Evolutionary conservation across 2,888 invertebrate species (phyloP).

Genomic region (Leucophenga maculata): DNA sequence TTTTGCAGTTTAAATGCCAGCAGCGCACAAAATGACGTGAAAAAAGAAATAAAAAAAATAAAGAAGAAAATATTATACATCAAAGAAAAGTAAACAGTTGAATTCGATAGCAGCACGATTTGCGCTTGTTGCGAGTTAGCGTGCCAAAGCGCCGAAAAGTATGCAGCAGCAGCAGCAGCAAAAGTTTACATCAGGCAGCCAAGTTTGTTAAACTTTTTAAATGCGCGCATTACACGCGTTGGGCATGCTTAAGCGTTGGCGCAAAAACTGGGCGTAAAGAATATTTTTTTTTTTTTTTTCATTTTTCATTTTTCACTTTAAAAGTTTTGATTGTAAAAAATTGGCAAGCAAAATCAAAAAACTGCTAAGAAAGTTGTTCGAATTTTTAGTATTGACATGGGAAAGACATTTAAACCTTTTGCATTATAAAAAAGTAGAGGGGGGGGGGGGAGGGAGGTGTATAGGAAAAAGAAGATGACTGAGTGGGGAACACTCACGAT

Average conservation of each 20-base stretch:
- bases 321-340: too few species aligned
- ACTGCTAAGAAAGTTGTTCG: too few species aligned
- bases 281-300: too few species aligned
- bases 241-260: constrained; percentile 54
- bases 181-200: constrained; percentile 43
- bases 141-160: constrained; percentile 40
- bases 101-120: constrained; percentile 3
- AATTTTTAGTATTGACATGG: too few species aligned
- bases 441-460: too few species aligned
- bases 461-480: too few species aligned
- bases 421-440: too few species aligned
- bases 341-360: too few species aligned
- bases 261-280: constrained; percentile 18
- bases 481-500: too few species aligned
- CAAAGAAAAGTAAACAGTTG: constrained; percentile 17
- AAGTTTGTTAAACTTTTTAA: constrained; percentile 63
- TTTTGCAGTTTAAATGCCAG: constrained; percentile 66
- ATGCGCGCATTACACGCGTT: constrained; percentile 63
- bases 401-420: too few species aligned
- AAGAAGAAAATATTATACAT: background rate
- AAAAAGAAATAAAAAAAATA: constrained; percentile 15
- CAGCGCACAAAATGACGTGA: background rate
- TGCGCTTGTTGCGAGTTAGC: constrained; percentile 52
- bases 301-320: too few species aligned
- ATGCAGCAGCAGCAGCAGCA: constrained; percentile 37